Conservation (phyloP, 1,140 invertebrate species). For the Phortica variegata region DNA sequence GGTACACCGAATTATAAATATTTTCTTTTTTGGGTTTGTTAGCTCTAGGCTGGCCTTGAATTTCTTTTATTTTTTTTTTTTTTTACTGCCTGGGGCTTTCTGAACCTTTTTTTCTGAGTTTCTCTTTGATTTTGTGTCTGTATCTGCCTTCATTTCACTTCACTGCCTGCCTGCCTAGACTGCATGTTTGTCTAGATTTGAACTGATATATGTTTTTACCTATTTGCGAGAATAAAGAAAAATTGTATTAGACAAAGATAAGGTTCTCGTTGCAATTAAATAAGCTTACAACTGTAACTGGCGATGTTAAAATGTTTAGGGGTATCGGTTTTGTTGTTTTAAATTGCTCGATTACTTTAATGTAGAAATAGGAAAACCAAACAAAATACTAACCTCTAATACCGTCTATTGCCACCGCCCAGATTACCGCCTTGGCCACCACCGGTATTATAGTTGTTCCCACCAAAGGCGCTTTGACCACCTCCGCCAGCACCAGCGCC, state of each 20-base stretch:
- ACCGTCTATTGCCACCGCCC: slow-evolving; percentile 53
- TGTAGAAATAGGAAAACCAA: no score
- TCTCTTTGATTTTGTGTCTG: slow-evolving; percentile 33
- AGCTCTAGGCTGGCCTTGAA: slow-evolving; percentile 15
- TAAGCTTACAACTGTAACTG: slow-evolving; percentile 7
- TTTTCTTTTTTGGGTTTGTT: slow-evolving; percentile 14
- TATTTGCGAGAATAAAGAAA: slow-evolving; percentile 52
- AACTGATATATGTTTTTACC: slow-evolving; percentile 49
- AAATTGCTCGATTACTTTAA: not conserved
- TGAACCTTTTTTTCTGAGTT: slow-evolving; percentile 23
- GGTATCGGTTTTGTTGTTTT: not conserved
- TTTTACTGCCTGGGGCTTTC: slow-evolving; percentile 36
- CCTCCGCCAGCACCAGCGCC: slow-evolving; percentile 21
- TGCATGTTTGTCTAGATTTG: slow-evolving; percentile 47
- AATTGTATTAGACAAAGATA: slow-evolving; percentile 34
- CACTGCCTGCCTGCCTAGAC: slow-evolving; percentile 29
- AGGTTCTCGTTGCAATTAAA: slow-evolving; percentile 10
- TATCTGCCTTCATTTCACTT: slow-evolving; percentile 7
- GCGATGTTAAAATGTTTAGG: slow-evolving; percentile 10
- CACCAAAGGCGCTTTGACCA: slow-evolving; percentile 31
- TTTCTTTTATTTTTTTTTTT: slow-evolving; percentile 19
- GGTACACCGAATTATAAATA: slow-evolving; percentile 26
- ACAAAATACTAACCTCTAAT: slow-evolving; percentile 52
- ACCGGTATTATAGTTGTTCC: slow-evolving; percentile 31
- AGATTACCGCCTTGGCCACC: slow-evolving; percentile 42